Base-by-base conservation (phyloP, 2,113 vertebrate species). In the Carassius gibelio region DNA sequence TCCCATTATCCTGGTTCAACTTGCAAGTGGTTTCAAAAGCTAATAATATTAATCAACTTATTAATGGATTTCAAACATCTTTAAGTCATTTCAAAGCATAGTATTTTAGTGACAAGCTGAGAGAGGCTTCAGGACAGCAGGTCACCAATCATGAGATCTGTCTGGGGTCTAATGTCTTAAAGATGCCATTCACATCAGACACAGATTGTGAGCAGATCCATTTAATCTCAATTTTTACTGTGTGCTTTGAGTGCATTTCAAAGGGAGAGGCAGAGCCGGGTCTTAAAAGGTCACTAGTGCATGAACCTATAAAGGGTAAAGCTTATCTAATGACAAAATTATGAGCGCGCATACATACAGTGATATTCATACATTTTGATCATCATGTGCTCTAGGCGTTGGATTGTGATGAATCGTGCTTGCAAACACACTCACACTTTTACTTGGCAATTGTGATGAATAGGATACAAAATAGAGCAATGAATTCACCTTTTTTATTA, bases 251-350 rank as follows among this genome's bases (percentile, higher is more conserved):
- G 34, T 59, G 38, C 19, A 8, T 38, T 6, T 17, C 30, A 55
- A 57, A 48, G 19, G 19, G 76, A 85, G 72, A 66, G 26, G 66
- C 34, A 85, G 45, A 81, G 90, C 57, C 2, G 42, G 21, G 71
- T 78, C 75, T 23, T 62, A 89, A 93, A 94, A 95, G 92, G 93
- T 93, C 89, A 91, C 75, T 87, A 59, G 87, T 85, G 90, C 89
- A 87, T 87, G 89, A 89, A 86, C 86, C 76, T 82, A 86, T 84
- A 90, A 90, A 93, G 91, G 89, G 87, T 90, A 89, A 34, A 45
- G 84, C 74, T 89, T 86, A 91, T 93, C 89, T 88, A 91, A 92
- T 87, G 72, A 8, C 69, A 30, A 52, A 88, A 69, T 23, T 80
- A 87, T 83, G 38, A 1, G 17, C 19, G 66, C 19, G 26, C 85